phyloP scores from a whole-genome alignment of 2,113 vertebrate genomes.

The Poecilia latipinna region DNA sequence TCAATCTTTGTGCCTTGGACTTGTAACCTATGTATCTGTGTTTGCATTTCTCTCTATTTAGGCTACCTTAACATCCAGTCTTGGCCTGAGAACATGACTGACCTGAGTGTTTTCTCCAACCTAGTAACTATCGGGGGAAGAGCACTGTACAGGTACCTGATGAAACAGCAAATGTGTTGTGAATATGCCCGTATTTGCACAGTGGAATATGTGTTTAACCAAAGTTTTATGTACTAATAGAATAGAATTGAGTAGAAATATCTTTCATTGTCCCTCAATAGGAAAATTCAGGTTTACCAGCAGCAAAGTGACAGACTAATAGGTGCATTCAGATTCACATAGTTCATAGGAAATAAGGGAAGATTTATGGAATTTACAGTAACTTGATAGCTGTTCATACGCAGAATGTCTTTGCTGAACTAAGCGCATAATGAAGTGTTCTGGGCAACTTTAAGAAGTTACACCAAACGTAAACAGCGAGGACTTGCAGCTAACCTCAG shows the following conservation, averaged over 20 bases:
- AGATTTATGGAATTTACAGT: too few relatives aligned
- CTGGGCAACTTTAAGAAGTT: neutral
- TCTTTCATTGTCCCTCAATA: too few relatives aligned
- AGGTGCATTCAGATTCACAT: too few relatives aligned
- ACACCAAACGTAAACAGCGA: neutral
- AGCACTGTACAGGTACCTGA: constrained; percentile 92
- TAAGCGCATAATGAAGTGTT: too few relatives aligned
- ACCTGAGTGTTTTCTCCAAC: constrained; percentile 96
- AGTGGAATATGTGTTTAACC: neutral
- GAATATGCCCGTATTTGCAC: neutral
- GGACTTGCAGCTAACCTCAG: neutral
- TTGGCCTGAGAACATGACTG: constrained; percentile 98
- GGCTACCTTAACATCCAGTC: constrained; percentile 98
- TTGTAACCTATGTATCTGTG: constrained; percentile 31
- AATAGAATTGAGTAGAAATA: too few relatives aligned
- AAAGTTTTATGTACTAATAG: neutral
- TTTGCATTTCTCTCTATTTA: constrained; percentile 59
- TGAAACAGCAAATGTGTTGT: constrained; percentile 70
- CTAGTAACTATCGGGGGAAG: constrained; percentile 94
- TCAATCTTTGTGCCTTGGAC: constrained; percentile 13
- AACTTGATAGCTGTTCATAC: neutral
- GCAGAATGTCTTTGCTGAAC: neutral
- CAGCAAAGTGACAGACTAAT: too few relatives aligned
- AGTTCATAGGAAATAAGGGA: too few relatives aligned
- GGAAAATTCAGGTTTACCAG: too few relatives aligned